A percentile compares a stretch with the other conserved stretches of the same genome.
Evolutionary conservation across 2,888 invertebrate species (phyloP).

Genomic region (Phyllotreta cruciferae): DNA sequence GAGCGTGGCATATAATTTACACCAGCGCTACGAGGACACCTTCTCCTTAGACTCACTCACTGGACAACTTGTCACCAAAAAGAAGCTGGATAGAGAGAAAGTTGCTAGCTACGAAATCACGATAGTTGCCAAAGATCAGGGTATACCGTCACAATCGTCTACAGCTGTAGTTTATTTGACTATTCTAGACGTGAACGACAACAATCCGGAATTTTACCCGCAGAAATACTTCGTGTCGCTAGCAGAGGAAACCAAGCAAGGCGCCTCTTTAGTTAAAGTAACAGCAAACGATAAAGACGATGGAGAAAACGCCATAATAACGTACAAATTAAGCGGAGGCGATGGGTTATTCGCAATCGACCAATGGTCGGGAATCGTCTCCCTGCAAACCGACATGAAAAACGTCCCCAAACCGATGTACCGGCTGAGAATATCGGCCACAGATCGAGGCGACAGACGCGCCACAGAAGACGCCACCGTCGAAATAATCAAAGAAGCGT

Average conservation of each 20-base stretch:
- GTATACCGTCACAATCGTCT: slow-evolving; percentile 87
- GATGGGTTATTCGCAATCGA: slow-evolving; percentile 83
- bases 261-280: slow-evolving; percentile 75
- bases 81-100: slow-evolving; percentile 82
- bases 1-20: slow-evolving; percentile 83
- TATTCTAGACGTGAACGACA: slow-evolving; percentile 90
- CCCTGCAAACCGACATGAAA: slow-evolving; percentile 71
- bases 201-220: slow-evolving; percentile 91
- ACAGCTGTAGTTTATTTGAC: slow-evolving; percentile 84
- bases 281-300: slow-evolving; percentile 86
- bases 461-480: slow-evolving; percentile 79
- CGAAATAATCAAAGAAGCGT: slow-evolving; percentile 78
- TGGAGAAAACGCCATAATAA: slow-evolving; percentile 84
- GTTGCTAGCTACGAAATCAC: slow-evolving; percentile 80
- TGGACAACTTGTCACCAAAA: slow-evolving; percentile 81
- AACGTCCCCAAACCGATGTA: slow-evolving; percentile 72
- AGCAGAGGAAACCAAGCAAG: slow-evolving; percentile 70
- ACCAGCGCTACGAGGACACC: slow-evolving; percentile 83
- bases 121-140: slow-evolving; percentile 91
- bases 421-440: slow-evolving; percentile 78
- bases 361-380: slow-evolving; percentile 77
- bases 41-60: slow-evolving; percentile 84
- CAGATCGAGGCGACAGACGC: slow-evolving; percentile 79
- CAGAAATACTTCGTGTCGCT: slow-evolving; percentile 82
- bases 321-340: slow-evolving; percentile 78